Conservation (phyloP, 2,113 vertebrate species). For the Anoplopoma fimbria region DNA sequence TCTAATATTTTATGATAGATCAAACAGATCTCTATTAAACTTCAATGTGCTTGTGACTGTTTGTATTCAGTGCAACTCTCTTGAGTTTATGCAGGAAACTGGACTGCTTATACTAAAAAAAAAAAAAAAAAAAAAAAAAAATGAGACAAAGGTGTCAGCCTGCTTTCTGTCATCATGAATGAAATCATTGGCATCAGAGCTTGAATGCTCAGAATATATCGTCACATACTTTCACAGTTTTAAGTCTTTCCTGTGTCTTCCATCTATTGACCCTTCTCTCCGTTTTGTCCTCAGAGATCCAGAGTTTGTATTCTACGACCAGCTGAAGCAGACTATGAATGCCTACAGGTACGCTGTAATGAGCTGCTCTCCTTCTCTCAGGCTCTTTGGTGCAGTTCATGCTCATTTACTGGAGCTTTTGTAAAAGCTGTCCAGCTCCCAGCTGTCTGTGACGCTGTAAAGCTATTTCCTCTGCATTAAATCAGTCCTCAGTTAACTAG, state of each 20-base stretch:
- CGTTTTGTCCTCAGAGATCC: constrained; percentile 88
- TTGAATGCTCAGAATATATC: not conserved
- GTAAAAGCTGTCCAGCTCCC: constrained; percentile 6
- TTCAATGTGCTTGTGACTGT: not conserved
- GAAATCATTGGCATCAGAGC: not conserved
- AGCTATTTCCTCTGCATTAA: not conserved
- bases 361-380: not conserved
- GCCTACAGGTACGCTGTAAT: constrained; percentile 90
- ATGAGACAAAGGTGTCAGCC: not conserved
- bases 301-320: constrained; percentile 99
- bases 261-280: not conserved
- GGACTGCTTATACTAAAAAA: not conserved
- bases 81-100: too few relatives aligned
- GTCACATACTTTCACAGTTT: not conserved
- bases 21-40: not conserved
- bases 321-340: constrained; percentile 99
- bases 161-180: not conserved
- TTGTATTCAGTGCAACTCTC: too few relatives aligned
- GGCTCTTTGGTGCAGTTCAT: not conserved
- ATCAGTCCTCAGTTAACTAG: not conserved
- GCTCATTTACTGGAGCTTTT: not conserved
- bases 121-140: not conserved
- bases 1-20: not conserved
- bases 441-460: not conserved
- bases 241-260: not conserved